Evolutionary conservation across 2,113 vertebrate genomes (phyloP).

Genomic region (Anas platyrhynchos): DNA sequence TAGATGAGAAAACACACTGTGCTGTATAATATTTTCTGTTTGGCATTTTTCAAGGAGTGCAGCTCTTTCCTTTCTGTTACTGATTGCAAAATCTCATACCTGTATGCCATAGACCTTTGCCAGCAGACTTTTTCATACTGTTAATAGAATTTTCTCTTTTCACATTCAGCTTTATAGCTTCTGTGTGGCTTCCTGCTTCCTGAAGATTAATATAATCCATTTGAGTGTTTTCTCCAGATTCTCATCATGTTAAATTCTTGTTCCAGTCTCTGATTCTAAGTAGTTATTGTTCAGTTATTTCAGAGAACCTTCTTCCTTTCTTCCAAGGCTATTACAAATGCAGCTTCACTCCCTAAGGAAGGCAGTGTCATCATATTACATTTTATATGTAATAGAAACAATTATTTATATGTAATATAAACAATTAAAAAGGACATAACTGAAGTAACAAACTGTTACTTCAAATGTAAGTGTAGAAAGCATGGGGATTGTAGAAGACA

Average conservation of each 20-base stretch:
- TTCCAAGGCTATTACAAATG: not conserved
- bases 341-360: not conserved
- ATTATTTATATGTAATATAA: not conserved
- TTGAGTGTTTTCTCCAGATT: not conserved
- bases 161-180: not conserved
- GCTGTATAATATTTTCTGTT: not conserved
- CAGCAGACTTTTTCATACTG: not conserved
- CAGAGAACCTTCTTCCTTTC: not conserved
- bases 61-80: not conserved
- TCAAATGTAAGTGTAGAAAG: not conserved
- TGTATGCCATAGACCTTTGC: not conserved
- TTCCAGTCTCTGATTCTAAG: not conserved
- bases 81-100: not conserved
- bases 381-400: not conserved
- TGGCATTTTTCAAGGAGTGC: not conserved
- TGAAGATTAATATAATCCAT: not conserved
- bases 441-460: not conserved
- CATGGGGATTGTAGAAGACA: not conserved
- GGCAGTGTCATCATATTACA: not conserved
- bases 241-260: not conserved
- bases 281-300: not conserved
- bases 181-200: not conserved
- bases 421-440: not conserved
- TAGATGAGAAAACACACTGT: not conserved
- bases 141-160: not conserved